Percentiles rank a stretch among this genome's conserved stretches.
Conservation (phyloP, 2,113 vertebrate genomes). For the Neomonachus schauinslandi region DNA sequence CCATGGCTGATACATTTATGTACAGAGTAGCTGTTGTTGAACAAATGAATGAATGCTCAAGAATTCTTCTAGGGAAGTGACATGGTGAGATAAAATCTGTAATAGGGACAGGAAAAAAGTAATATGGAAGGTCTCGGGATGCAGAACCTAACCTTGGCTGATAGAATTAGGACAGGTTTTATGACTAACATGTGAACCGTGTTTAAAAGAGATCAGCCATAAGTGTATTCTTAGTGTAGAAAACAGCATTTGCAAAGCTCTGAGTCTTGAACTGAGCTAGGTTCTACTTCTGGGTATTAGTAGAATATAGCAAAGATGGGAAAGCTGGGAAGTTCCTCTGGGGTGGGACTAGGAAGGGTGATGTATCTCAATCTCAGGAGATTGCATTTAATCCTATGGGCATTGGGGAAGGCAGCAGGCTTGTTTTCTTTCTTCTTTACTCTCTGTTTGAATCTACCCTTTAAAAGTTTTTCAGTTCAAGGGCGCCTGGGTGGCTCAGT, state of each 20-base stretch:
- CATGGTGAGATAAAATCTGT: neutral
- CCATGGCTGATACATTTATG: neutral
- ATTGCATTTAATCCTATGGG: neutral
- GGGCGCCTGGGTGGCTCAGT: neutral
- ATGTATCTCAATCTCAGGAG: neutral
- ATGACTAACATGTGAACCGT: neutral
- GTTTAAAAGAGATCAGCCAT: neutral
- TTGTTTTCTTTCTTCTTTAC: neutral
- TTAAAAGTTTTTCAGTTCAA: neutral
- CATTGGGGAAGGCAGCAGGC: neutral
- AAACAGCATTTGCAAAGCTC: neutral
- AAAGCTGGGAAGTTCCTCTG: neutral
- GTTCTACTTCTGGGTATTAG: neutral
- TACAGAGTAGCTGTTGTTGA: neutral
- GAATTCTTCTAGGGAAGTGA: neutral
- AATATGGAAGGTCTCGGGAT: neutral
- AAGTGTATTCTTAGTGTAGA: neutral
- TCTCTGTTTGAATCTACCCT: neutral
- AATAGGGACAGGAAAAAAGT: neutral
- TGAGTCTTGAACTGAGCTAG: neutral
- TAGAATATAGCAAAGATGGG: neutral
- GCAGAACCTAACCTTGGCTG: neutral
- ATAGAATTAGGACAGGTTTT: neutral
- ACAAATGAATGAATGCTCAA: neutral
- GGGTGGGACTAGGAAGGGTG: neutral